Evolutionary conservation across 2,797 vertebrate species (phyloP), one percentile per base, ranked within the genome.

Genomic region (Pangasius mekongensis): DNA sequence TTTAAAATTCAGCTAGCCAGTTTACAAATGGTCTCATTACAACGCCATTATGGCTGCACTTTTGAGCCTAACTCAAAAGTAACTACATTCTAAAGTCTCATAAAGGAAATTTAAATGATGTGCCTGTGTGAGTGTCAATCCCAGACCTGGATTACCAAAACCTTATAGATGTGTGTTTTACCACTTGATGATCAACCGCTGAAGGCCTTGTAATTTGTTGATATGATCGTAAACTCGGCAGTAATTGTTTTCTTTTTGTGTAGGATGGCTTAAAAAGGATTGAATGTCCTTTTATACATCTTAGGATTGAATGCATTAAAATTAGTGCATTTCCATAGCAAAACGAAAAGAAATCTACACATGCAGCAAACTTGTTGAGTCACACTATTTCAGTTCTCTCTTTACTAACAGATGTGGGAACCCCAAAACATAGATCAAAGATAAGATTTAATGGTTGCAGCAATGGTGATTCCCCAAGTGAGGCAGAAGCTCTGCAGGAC

Each of bases 401-500:
- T 84, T 60, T 82, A 39, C 33, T 39, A 58, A 39, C 93, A 96
- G 96, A 92, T 85, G 67, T 94, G 24, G 93, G 93, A 91, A 97
- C 95, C 73, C 96, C 96, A 0, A 92, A 91, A 71, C 89, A 88
- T 54, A 80, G 76, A 91, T 71, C 92, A 81, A 90, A 56, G 86
- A 60, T 89, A 84, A 89, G 91, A 84, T 94, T 87, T 87, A 77
- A 81, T 0, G 87, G 89, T 24, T 47, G 93, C 62, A 92, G 86
- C 83, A 88, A 90, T 88, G 94, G 89, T 9, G 95, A 96, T 66
- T 99, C 98, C 89, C 98, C 98, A 18, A 92, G 94, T 49, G 98
- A 99, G 83, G 91, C 92, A 0, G 98, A 99, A 73, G 88, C 94
- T 82, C 94, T 97, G 5, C 98, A 97, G 85, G 98, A 99, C 91